Percentiles rank a stretch among this genome's conserved stretches.
phyloP scores from a whole-genome alignment of 2,888 invertebrate genomes.

The Peribatodes rhomboidaria region DNA sequence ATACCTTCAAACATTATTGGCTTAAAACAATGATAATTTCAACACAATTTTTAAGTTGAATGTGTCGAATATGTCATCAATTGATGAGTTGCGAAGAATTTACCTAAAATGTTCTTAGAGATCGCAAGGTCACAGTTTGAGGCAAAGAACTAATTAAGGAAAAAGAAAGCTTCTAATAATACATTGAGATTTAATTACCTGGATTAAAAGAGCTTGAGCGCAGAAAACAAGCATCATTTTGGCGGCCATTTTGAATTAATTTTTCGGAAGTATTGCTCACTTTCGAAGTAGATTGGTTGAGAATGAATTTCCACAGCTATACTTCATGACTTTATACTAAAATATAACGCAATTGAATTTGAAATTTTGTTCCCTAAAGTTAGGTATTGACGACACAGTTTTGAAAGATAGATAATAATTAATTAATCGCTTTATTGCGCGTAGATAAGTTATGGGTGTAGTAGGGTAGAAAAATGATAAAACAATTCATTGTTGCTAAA shows the following conservation, averaged over 20 bases:
- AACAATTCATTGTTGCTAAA: neutral
- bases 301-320: conserved; percentile 3
- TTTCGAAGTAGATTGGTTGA: neutral
- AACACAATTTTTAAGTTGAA: no score
- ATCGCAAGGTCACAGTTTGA: no score
- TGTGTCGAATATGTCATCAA: no score
- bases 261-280: conserved; percentile 14
- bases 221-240: conserved; percentile 54
- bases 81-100: no score
- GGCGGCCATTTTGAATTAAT: conserved; percentile 54
- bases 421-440: conserved; percentile 8
- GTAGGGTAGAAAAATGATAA: conserved; percentile 1
- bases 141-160: no score
- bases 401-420: conserved; percentile 19
- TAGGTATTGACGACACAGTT: conserved; percentile 9
- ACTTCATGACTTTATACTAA: conserved; percentile 23
- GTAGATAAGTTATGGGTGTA: conserved; percentile 23
- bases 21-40: no score
- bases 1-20: no score
- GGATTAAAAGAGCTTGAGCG: conserved; percentile 56
- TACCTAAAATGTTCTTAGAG: no score
- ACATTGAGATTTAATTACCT: no score
- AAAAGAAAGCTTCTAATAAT: no score
- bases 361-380: conserved; percentile 3
- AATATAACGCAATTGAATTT: conserved; percentile 21